phyloP scores from a whole-genome alignment of 1,140 invertebrate species.

The Drosophila littoralis region DNA sequence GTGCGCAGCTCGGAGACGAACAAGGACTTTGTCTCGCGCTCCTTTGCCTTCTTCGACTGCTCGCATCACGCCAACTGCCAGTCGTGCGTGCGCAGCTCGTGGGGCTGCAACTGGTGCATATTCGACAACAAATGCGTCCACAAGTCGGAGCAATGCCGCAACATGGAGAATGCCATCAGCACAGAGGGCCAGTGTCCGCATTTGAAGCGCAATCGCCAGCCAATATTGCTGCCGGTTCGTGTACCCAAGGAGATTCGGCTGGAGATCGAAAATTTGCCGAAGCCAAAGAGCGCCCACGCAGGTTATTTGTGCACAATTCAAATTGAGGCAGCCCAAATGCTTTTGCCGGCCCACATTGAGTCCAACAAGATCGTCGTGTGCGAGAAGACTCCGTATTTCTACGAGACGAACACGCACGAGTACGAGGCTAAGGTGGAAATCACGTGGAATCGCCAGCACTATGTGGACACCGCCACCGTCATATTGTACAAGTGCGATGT shows the following conservation, averaged over 20 bases:
- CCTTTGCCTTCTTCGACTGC: slow-evolving; percentile 98
- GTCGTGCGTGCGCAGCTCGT: slow-evolving; percentile 93
- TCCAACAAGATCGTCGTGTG: slow-evolving; percentile 93
- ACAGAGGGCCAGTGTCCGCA: slow-evolving; percentile 94
- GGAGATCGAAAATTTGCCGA: slow-evolving; percentile 95
- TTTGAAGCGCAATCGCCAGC: slow-evolving; percentile 88
- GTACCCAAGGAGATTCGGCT: slow-evolving; percentile 94
- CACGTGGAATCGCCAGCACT: slow-evolving; percentile 96
- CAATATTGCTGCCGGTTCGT: slow-evolving; percentile 93
- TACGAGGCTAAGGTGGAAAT: slow-evolving; percentile 95
- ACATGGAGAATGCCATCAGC: slow-evolving; percentile 90
- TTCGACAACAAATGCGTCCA: slow-evolving; percentile 97
- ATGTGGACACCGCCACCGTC: slow-evolving; percentile 94
- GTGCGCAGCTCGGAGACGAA: slow-evolving; percentile 94
- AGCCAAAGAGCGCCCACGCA: slow-evolving; percentile 92
- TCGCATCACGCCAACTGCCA: slow-evolving; percentile 93
- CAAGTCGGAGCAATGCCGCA: slow-evolving; percentile 92
- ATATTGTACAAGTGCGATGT: slow-evolving; percentile 97
- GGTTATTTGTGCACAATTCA: slow-evolving; percentile 96
- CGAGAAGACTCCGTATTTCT: slow-evolving; percentile 95
- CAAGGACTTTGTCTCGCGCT: slow-evolving; percentile 96
- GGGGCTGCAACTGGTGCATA: slow-evolving; percentile 98
- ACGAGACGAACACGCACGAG: slow-evolving; percentile 93
- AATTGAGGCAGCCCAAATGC: slow-evolving; percentile 95
- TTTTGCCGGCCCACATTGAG: slow-evolving; percentile 93